Evolutionary conservation across 2,113 vertebrate genomes (phyloP).

Genomic region (Haemorhous mexicanus): DNA sequence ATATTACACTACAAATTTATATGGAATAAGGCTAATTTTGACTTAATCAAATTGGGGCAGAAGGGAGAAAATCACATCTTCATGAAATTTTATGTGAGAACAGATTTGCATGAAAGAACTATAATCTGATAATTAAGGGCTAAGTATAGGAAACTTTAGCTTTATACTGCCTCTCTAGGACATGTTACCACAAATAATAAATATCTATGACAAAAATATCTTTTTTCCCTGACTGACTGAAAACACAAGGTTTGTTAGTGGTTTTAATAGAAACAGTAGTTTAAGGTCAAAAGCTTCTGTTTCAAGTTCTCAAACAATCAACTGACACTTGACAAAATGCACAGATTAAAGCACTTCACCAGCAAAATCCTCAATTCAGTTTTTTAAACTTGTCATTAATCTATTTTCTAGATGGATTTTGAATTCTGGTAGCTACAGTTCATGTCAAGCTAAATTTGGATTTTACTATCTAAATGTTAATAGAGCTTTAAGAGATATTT

Average conservation of each 20-base stretch:
- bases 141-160: not conserved
- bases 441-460: not conserved
- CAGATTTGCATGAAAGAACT: not conserved
- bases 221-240: not conserved
- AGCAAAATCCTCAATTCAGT: not conserved
- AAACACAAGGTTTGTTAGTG: not conserved
- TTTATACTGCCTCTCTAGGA: not conserved
- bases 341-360: not conserved
- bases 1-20: not conserved
- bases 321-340: not conserved
- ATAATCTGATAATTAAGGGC: not conserved
- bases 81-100: not conserved
- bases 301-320: not conserved
- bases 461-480: not conserved
- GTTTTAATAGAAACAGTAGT: not conserved
- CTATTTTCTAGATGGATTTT: not conserved
- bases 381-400: not conserved
- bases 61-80: not conserved
- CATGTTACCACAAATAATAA: not conserved
- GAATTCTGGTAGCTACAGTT: not conserved
- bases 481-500: not conserved
- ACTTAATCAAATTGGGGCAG: not conserved
- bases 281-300: not conserved
- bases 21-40: not conserved
- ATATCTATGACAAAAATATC: not conserved